These are phyloP conservation scores for Epirrhoe alternata DNA, from an alignment of 2,888 invertebrate species.

Conservation along the genomic window DNA sequence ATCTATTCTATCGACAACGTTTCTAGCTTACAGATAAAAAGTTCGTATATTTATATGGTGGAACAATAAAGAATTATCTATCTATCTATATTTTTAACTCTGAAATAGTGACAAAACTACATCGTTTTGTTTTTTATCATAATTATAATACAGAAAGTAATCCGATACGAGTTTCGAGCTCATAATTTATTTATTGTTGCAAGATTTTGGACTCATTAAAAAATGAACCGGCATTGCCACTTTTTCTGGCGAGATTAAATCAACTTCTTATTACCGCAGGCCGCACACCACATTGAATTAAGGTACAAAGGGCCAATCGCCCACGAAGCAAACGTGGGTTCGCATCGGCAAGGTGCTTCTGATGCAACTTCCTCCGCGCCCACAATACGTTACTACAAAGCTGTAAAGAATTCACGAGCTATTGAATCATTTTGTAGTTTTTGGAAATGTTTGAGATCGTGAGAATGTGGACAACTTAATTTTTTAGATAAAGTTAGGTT, in stretches of 20 bases:
- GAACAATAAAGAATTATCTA: no score
- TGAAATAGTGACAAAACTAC: no score
- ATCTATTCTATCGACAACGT: no score
- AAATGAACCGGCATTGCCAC: background rate
- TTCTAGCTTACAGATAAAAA: no score
- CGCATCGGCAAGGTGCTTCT: constrained; percentile 60
- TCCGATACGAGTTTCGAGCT: background rate
- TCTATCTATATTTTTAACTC: no score
- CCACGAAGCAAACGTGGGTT: constrained; percentile 62
- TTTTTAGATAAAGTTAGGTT: constrained; percentile 4
- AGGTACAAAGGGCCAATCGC: constrained; percentile 62
- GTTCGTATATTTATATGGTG: no score
- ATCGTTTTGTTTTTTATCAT: background rate
- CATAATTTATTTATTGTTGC: background rate
- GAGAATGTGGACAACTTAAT: constrained; percentile 21
- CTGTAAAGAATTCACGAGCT: constrained; percentile 41
- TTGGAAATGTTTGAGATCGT: constrained; percentile 23
- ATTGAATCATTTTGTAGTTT: constrained; percentile 26
- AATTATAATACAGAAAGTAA: background rate
- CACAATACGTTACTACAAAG: constrained; percentile 58
- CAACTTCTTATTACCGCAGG: constrained; percentile 16
- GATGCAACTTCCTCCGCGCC: constrained; percentile 77
- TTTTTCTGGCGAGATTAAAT: constrained; percentile 23
- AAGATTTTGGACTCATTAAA: background rate
- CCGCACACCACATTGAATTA: constrained; percentile 21